Base-by-base conservation (phyloP, 2,888 invertebrate species). In the Agelastica alni region DNA sequence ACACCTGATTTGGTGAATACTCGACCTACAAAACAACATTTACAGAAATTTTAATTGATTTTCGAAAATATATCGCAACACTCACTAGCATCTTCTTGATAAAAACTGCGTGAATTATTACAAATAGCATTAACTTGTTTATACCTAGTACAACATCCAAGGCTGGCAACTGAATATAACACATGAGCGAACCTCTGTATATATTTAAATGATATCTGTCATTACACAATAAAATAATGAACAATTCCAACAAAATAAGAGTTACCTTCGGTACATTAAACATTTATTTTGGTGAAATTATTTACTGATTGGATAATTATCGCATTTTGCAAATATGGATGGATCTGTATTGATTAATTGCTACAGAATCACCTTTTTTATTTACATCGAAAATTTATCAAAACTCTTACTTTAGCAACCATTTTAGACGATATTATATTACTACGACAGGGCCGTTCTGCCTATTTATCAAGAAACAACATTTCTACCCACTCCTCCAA, bases 101-200 rank as follows among this genome's bases (percentile, higher is more conserved):
- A 49, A 54, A 53, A 43, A 57, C n/a, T 44, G n/a, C n/a, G n/a
- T n/a, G n/a, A n/a, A n/a, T n/a, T n/a, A n/a, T n/a, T n/a, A n/a
- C n/a, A n/a, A n/a, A n/a, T n/a, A n/a, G n/a, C n/a, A n/a, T n/a
- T n/a, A n/a, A n/a, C n/a, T n/a, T n/a, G n/a, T n/a, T n/a, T n/a
- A n/a, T 61, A 58, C 54, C 56, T 48, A 58, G 63, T 65, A 60
- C 64, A 68, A 64, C 60, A 60, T 61, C 61, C 68, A 68, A 68
- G 68, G 68, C 63, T 68, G 64, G 59, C 65, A 58, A 65, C 61
- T 65, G 59, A 61, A 60, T 58, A 64, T 61, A 62, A 63, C 61
- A 67, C 65, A 62, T 64, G 62, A 64, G 51, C 61, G 63, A 58
- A 55, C 60, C 62, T 59, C 42, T 55, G 59, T 64, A 56, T 58